Base-by-base conservation (phyloP, 2,888 invertebrate species). In the Axea sp. region DNA sequence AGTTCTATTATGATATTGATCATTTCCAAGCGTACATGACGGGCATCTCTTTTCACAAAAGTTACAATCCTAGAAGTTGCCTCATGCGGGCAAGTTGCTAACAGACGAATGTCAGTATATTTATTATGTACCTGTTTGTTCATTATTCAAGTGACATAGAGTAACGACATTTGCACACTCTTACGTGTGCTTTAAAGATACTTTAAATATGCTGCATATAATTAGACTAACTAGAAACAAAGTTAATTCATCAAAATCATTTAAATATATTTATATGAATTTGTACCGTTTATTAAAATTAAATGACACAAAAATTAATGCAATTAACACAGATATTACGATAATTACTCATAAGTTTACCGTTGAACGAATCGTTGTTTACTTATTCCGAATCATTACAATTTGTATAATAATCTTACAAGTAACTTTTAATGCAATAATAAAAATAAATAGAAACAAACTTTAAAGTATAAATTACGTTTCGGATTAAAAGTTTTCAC, bases 1-100 rank as follows among this genome's bases (percentile, higher is more conserved):
- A 65, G 57, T 57, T 55, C 19, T 55, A 49, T 67, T 68, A 57
- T 59, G 59, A 59, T 68, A 68, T 68, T 68, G 68, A 68, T 59
- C 57, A 68, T 51, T 59, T 41, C 3, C 43, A 43, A 35, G 47
- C 59, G 37, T 39, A 37, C 45, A 60, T 59, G 60, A 53, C 51
- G 39, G 41, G 53, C 68, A 53, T 37, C 51, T 59, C 53, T 31
- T 12, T 47, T 22, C 31, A 31, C 31, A 33, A 55, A 71, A 62
- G 62, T 71, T 62, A 30, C 60, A 55, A 55, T 62, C 41, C 45
- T 39, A 30, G 62, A 62, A 55, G 47, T 55, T 62, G 35, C 55
- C 12, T 39, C 39, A 62, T 62, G 60, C 53, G 53, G 60, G 60
- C 45, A 47, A 60, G 19, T 69, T 60, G 51, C 37, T 60, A 68